phyloP scores from a whole-genome alignment of 1,140 invertebrate genomes.

The Leptinotarsa undecemlineata region DNA sequence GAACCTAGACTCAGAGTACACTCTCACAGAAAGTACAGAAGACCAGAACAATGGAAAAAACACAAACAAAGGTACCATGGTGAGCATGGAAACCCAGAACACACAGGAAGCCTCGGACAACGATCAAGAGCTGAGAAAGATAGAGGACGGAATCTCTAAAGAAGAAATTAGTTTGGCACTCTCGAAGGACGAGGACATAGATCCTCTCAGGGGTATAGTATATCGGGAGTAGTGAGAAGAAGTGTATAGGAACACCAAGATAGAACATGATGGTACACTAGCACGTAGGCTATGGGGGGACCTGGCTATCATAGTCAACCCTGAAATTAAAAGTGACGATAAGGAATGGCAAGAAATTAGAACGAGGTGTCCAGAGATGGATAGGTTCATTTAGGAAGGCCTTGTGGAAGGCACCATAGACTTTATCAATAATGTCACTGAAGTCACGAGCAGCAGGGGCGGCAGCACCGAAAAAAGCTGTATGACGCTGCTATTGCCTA shows the following conservation, averaged over 20 bases:
- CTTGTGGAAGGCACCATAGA: not conserved
- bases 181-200: not conserved
- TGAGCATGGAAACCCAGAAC: not conserved
- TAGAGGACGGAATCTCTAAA: not conserved
- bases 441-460: conserved; percentile 1
- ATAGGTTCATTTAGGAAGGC: not conserved
- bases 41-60: not conserved
- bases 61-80: not conserved
- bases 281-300: not conserved
- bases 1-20: not conserved
- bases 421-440: conserved; percentile 1
- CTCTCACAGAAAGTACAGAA: not conserved
- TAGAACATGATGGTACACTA: not conserved
- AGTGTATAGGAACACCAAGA: not conserved
- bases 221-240: not conserved
- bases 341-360: not conserved
- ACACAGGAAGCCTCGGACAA: not conserved
- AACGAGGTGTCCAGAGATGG: not conserved
- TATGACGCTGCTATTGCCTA: not conserved
- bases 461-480: conserved; percentile 4
- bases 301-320: not conserved
- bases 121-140: not conserved
- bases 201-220: not conserved
- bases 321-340: not conserved
- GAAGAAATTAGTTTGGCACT: not conserved